Base-by-base conservation (phyloP, 2,113 vertebrate genomes). In the Lasiurus borealis region DNA sequence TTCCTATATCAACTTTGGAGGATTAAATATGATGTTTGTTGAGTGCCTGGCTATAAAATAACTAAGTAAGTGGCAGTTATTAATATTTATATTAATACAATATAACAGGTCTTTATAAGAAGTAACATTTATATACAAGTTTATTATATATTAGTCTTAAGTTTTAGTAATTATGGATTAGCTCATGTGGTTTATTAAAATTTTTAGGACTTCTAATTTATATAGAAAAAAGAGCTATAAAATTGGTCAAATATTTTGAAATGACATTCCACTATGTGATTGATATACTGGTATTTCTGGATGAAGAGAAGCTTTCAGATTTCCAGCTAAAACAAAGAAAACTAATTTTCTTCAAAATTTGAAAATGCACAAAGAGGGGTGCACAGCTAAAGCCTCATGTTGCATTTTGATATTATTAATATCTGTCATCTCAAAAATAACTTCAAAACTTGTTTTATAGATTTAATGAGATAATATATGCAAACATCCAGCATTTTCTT, bases 81-180 rank as follows among this genome's bases (percentile, higher is more conserved):
- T 93, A 89, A 78, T 80, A 90, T 25, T 68, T 2, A n/a, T 52
- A 54, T 75, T 80, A 72, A 73, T 75, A 54, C 54, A 27, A 85
- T n/a, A 7, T 46, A 21, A 85, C 1, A 8, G 29, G 25, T 71
- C 25, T 84, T 88, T 91, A 78, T 34, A 66, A 86, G 77, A 6
- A 88, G 19, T 64, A 71, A 86, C 10, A 54, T 77, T 77, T 83
- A 77, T 87, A 76, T 0, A 14, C 9, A 76, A 83, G 27, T 62
- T 71, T 82, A 31, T 3, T 46, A 48, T 64, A 46, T 76, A 18
- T 31, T 82, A 50, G 59, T 69, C 27, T 62, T 82, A 83, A 87
- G 31, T 64, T 85, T 83, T 93, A 73, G 34, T 84, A 91, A 52
- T 87, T 95, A 46, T 88, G 29, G 21, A 82, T 82, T 87, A 71